Conservation (phyloP, 2,888 invertebrate species). For the Diarsia brunnea region DNA sequence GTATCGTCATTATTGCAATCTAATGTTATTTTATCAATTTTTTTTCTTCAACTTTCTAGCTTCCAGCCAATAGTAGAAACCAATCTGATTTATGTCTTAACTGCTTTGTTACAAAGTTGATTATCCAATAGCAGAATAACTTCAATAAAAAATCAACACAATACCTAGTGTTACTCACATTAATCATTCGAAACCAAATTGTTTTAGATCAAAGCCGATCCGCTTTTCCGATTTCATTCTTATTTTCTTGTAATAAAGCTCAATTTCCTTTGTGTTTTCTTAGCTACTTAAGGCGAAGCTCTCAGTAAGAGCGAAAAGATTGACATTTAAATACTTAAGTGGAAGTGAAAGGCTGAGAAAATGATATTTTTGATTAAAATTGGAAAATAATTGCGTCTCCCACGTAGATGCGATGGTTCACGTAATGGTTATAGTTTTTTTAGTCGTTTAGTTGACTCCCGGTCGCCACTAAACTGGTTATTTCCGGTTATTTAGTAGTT, state of each 20-base stretch:
- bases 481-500: constrained; percentile 77
- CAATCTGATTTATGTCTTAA: constrained; percentile 58
- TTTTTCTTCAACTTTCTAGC: constrained; percentile 83
- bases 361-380: constrained; percentile 90
- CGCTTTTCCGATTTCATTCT: constrained; percentile 66
- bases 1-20: constrained; percentile 77
- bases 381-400: constrained; percentile 91
- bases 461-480: constrained; percentile 79
- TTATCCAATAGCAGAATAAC: constrained; percentile 55
- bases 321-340: constrained; percentile 90
- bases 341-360: constrained; percentile 89
- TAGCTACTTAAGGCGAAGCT: constrained; percentile 77
- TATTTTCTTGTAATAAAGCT: constrained; percentile 65
- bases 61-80: constrained; percentile 64
- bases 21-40: constrained; percentile 85
- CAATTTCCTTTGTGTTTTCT: constrained; percentile 56
- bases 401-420: constrained; percentile 82
- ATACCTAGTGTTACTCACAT: constrained; percentile 83
- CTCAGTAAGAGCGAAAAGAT: constrained; percentile 81
- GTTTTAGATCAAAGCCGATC: constrained; percentile 78
- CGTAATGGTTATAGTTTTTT: constrained; percentile 82
- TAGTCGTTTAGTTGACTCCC: constrained; percentile 81
- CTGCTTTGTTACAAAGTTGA: constrained; percentile 51
- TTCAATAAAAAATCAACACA: constrained; percentile 73
- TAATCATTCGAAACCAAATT: constrained; percentile 89